These are phyloP conservation scores for Pachyseris speciosa DNA, from an alignment of 64 coral and sea anemone species.

Conservation along the genomic window DNA sequence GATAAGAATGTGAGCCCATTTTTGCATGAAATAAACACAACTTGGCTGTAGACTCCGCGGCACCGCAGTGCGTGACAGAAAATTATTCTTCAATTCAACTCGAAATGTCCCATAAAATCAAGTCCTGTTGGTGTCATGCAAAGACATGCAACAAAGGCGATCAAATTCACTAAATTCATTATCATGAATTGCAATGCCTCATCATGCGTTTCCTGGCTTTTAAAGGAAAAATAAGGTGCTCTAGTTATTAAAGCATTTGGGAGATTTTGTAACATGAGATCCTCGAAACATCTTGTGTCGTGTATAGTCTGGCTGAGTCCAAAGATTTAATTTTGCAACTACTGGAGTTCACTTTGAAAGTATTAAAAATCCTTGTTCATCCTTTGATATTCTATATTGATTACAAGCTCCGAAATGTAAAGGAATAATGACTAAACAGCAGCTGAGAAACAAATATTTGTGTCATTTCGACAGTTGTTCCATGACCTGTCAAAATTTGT, in stretches of 20 bases:
- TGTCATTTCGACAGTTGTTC: background rate
- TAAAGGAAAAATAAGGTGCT: conserved; percentile 4
- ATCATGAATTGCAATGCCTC: background rate
- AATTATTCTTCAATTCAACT: background rate
- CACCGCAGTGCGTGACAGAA: too few relatives aligned
- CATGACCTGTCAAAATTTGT: background rate
- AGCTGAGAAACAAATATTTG: background rate
- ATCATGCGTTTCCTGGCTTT: background rate
- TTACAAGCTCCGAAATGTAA: background rate
- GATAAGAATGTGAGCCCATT: background rate
- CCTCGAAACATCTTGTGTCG: background rate
- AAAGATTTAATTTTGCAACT: background rate
- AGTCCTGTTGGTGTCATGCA: background rate
- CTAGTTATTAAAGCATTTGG: background rate
- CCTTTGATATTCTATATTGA: background rate
- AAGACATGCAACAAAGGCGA: background rate
- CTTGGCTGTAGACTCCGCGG: background rate
- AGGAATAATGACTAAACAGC: background rate
- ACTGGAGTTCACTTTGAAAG: background rate
- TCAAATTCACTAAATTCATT: background rate
- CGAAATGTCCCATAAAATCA: conserved; percentile 1
- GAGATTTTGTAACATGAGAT: background rate
- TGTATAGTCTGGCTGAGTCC: background rate
- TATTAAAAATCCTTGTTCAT: background rate
- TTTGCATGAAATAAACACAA: background rate